Base-by-base conservation (phyloP, 2,797 vertebrate species). In the Vultur gryphus region DNA sequence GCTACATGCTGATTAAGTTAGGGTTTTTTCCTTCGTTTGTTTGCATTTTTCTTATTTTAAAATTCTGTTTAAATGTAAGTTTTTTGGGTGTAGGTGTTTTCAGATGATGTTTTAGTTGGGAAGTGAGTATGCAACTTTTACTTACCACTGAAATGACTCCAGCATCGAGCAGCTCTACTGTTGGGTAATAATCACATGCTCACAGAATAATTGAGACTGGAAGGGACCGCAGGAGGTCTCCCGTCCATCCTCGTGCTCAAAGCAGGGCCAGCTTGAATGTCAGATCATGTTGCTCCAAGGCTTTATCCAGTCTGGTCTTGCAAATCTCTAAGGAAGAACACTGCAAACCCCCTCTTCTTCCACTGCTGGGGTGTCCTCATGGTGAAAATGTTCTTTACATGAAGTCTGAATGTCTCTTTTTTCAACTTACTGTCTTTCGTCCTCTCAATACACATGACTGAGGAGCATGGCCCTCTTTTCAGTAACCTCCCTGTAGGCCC, bases 401-500 rank as follows among this genome's bases (percentile, higher is more conserved):
- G 24, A 72, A 62, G 3, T 31, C 37, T 39, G 9, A 64, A 64
- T 31, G 10, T 23, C 28, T 65, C 9, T 49, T 55, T 75, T 81
- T 67, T 66, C 41, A 76, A 7, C 7, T 37, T 41, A 46, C 4
- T n/a, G 4, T 24, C 33, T 52, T 48, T 92, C 5, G 3, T 46
- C 11, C n/a, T 77, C 43, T 55, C 48, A 44, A 15, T 35, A 78
- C 5, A 21, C 1, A 5, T 25, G 37, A 41, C 28, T 52, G n/a
- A 77, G n/a, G n/a, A 77, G 4, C 16, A 37, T 5, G 26, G 2
- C 5, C 10, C 21, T 44, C 17, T 85, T 75, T 62, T 55, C 61
- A 55, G 31, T 6, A 57, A 26, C 14, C 3, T 69, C 20, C 20
- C 16, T 1, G 0, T 0, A 52, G 29, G 29, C 26, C 39, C 43